Percentiles rank a stretch among this genome's conserved stretches.
phyloP scores from a whole-genome alignment of 2,888 invertebrate genomes.

The Andrena praecox region DNA sequence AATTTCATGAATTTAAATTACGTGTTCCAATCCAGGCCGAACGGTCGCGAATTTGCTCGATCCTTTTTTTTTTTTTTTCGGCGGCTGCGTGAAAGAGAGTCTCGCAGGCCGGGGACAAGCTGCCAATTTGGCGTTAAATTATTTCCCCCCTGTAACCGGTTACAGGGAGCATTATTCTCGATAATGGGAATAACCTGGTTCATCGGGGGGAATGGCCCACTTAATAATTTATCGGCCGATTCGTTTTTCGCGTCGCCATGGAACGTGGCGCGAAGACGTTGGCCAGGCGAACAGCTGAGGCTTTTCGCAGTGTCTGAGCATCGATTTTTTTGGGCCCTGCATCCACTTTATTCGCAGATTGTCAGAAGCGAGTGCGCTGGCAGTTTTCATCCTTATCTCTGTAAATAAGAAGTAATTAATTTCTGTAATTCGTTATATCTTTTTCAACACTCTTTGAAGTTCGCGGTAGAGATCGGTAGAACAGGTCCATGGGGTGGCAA shows the following conservation, averaged over 20 bases:
- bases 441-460: background rate
- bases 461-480: background rate
- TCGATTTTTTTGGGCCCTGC: too few species aligned
- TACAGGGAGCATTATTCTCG: conserved; percentile 11
- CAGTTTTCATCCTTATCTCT: too few species aligned
- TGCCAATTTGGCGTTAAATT: conserved; percentile 10
- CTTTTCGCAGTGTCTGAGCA: background rate
- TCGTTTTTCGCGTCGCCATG: background rate
- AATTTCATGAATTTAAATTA: conserved; percentile 52
- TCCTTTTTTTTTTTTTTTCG: background rate
- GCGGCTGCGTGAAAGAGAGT: background rate
- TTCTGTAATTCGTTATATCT: background rate
- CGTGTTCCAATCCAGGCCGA: conserved; percentile 8
- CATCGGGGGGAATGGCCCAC: conserved; percentile 19
- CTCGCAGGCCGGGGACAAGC: background rate
- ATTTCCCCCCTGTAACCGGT: conserved; percentile 16
- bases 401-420: too few species aligned
- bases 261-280: background rate
- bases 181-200: conserved; percentile 13
- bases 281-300: background rate
- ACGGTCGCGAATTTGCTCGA: background rate
- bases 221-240: conserved; percentile 24
- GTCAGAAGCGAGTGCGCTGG: too few species aligned
- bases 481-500: background rate
- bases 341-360: too few species aligned